A percentile compares a stretch with the other conserved stretches of the same genome.
Evolutionary conservation across 2,113 vertebrate species (phyloP).

Genomic region (Pandion haliaetus): DNA sequence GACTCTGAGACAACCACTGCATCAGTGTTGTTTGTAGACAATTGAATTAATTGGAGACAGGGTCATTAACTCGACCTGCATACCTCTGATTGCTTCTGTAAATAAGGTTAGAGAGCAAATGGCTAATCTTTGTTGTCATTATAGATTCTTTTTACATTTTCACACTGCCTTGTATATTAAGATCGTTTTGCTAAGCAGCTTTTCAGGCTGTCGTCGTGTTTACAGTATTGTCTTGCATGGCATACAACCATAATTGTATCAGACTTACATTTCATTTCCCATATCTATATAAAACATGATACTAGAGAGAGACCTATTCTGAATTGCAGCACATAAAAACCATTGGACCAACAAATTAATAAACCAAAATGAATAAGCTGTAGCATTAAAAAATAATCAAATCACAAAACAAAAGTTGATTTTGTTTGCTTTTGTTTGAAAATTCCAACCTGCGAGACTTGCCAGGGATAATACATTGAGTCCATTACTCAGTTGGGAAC

Average conservation of each 20-base stretch:
- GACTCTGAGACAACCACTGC: slow-evolving; percentile 74
- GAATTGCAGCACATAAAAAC: slow-evolving; percentile 75
- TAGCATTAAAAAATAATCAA: slow-evolving; percentile 70
- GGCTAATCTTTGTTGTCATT: slow-evolving; percentile 80
- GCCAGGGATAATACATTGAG: slow-evolving; percentile 37
- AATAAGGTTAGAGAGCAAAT: slow-evolving; percentile 82
- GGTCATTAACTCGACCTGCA: slow-evolving; percentile 84
- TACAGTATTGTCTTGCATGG: slow-evolving; percentile 67
- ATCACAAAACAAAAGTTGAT: slow-evolving; percentile 53
- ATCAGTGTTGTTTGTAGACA: slow-evolving; percentile 81
- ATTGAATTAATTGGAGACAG: slow-evolving; percentile 85
- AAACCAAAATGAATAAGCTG: slow-evolving; percentile 70
- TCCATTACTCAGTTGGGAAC: slow-evolving; percentile 43
- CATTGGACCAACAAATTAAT: slow-evolving; percentile 79
- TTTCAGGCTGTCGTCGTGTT: slow-evolving; percentile 68
- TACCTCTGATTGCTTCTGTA: slow-evolving; percentile 83
- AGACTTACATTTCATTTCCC: slow-evolving; percentile 74
- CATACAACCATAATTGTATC: slow-evolving; percentile 71
- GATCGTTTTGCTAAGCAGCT: slow-evolving; percentile 79
- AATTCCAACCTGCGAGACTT: neutral
- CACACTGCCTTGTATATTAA: slow-evolving; percentile 80
- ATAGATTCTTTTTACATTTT: slow-evolving; percentile 78
- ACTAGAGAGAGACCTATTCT: slow-evolving; percentile 50
- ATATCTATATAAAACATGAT: slow-evolving; percentile 72
- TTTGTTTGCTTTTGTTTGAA: slow-evolving; percentile 55